These are phyloP conservation scores for Myopa tessellatipennis DNA, from an alignment of 2,888 invertebrate species.

Conservation along the genomic window DNA sequence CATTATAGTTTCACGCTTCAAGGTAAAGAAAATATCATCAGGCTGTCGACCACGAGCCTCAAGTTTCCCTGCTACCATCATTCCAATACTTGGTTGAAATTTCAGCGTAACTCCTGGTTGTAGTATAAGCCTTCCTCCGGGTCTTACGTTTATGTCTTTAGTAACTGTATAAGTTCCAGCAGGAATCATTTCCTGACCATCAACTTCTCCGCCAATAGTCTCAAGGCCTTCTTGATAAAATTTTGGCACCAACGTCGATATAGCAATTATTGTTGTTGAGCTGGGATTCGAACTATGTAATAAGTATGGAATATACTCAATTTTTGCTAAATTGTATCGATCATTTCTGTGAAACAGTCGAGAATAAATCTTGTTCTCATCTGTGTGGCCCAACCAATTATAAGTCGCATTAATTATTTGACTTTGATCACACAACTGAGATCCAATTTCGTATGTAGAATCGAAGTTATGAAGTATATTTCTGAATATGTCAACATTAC, in stretches of 20 bases:
- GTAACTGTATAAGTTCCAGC: slow-evolving; percentile 91
- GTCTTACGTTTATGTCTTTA: slow-evolving; percentile 92
- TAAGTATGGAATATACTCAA: slow-evolving; percentile 90
- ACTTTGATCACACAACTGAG: slow-evolving; percentile 94
- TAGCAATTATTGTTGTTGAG: slow-evolving; percentile 82
- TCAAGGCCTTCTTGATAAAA: slow-evolving; percentile 79
- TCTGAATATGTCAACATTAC: slow-evolving; percentile 87
- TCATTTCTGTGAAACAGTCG: slow-evolving; percentile 87
- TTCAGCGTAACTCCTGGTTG: slow-evolving; percentile 88
- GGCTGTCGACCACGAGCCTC: slow-evolving; percentile 84
- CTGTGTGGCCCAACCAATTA: slow-evolving; percentile 90
- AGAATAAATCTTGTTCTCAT: slow-evolving; percentile 79
- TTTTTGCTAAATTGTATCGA: slow-evolving; percentile 93
- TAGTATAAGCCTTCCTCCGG: slow-evolving; percentile 90
- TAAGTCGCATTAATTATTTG: slow-evolving; percentile 91
- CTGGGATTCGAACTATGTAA: slow-evolving; percentile 90
- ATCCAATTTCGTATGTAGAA: slow-evolving; percentile 94
- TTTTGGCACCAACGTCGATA: slow-evolving; percentile 82
- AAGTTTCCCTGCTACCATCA: slow-evolving; percentile 94
- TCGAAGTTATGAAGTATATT: slow-evolving; percentile 93
- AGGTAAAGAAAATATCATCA: slow-evolving; percentile 82
- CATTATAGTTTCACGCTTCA: slow-evolving; percentile 81
- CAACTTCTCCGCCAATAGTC: slow-evolving; percentile 90
- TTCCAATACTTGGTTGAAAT: slow-evolving; percentile 93
- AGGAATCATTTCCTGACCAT: slow-evolving; percentile 85